Percentiles rank a stretch among this genome's conserved stretches.
phyloP scores from a whole-genome alignment of 2,797 vertebrate species.

The Anguilla anguilla region DNA sequence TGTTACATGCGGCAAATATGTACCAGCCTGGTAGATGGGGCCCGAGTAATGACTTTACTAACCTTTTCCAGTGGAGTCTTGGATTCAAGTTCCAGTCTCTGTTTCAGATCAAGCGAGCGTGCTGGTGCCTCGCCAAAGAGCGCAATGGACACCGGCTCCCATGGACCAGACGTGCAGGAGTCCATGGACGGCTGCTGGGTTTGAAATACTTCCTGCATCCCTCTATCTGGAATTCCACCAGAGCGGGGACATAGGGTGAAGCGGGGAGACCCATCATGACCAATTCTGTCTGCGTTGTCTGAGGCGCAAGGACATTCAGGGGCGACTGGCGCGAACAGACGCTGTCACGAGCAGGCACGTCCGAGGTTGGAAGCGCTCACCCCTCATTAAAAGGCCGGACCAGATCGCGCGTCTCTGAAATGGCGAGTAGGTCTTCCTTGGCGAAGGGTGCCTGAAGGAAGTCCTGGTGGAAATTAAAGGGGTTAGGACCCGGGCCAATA shows the following conservation, averaged over 20 bases:
- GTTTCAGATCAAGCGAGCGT: constrained; percentile 24
- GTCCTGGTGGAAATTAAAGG: constrained; percentile 71
- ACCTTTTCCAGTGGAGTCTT: constrained; percentile 13
- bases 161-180: not conserved
- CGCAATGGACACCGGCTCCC: not conserved
- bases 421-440: not conserved
- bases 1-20: not conserved
- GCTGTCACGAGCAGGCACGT: too few species aligned
- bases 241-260: not conserved
- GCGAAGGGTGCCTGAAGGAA: constrained; percentile 17
- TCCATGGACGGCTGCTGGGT: not conserved
- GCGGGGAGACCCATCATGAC: not conserved
- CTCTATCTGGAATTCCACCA: constrained; percentile 13
- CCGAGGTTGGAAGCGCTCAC: not conserved
- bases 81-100: constrained; percentile 1
- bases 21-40: not conserved
- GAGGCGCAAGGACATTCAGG: not conserved
- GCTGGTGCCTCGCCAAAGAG: constrained; percentile 7
- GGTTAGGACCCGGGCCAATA: constrained; percentile 68
- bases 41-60: not conserved
- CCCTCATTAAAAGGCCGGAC: not conserved
- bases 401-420: constrained; percentile 1
- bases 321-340: not conserved
- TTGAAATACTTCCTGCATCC: constrained; percentile 22
- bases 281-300: not conserved